A percentile compares a stretch with the other conserved stretches of the same genome.
Conservation (phyloP, 1,140 invertebrate genomes). For the Drosophila serrata region DNA sequence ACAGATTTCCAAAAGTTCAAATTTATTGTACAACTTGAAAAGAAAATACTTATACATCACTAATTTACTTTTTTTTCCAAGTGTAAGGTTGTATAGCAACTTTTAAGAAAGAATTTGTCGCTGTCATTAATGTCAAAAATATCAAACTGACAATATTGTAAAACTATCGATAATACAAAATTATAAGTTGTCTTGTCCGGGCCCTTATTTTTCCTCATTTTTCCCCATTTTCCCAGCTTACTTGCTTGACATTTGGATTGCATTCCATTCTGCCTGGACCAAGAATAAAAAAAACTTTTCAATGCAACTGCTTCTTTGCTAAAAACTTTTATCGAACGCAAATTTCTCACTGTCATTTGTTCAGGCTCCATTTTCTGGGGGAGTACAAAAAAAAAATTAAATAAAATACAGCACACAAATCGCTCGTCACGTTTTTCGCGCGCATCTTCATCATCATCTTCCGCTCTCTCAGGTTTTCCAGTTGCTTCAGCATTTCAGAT, state of each 20-base stretch:
- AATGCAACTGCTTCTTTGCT: constrained; percentile 15
- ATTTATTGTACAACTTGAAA: not conserved
- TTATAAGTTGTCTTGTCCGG: constrained; percentile 36
- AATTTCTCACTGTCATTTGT: constrained; percentile 73
- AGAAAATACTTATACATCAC: not conserved
- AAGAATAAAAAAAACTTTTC: constrained; percentile 22
- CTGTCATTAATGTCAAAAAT: constrained; percentile 78
- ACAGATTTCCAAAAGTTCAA: not conserved
- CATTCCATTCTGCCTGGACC: constrained; percentile 36
- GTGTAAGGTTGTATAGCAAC: constrained; percentile 34
- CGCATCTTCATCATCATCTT: constrained; percentile 74
- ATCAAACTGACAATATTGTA: constrained; percentile 73
- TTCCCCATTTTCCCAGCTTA: not conserved
- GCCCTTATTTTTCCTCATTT: constrained; percentile 5
- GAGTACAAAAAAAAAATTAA: constrained; percentile 24
- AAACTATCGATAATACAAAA: constrained; percentile 72
- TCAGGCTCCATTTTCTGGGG: constrained; percentile 17
- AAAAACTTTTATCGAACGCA: constrained; percentile 42
- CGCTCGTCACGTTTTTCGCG: constrained; percentile 74
- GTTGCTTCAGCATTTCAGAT: constrained; percentile 7
- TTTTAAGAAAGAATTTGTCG: constrained; percentile 39
- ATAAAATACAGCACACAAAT: constrained; percentile 49
- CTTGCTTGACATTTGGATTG: constrained; percentile 50
- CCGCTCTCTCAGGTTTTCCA: constrained; percentile 8
- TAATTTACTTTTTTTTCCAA: not conserved